These are phyloP conservation scores for Adelosebastes latens DNA, from an alignment of 2,797 vertebrate species.

Conservation along the genomic window DNA sequence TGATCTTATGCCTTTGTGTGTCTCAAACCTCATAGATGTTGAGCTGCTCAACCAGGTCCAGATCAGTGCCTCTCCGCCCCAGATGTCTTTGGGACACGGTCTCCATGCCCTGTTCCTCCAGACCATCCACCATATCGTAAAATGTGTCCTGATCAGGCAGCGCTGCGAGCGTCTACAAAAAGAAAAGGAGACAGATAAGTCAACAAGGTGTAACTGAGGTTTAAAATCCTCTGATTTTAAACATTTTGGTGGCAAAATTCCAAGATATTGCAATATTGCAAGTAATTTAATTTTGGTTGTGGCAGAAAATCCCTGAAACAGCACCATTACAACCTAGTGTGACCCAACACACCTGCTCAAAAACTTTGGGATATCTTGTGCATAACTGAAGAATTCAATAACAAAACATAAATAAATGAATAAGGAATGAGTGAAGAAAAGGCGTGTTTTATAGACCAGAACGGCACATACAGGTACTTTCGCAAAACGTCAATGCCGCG, in stretches of 20 bases:
- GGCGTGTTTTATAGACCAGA: background rate
- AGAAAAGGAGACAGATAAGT: background rate
- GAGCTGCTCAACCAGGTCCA: constrained; percentile 94
- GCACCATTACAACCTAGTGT: background rate
- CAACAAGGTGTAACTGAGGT: background rate
- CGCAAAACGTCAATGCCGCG: background rate
- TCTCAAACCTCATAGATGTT: constrained; percentile 93
- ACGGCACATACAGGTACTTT: background rate
- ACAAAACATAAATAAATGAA: background rate
- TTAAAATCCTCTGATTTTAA: background rate
- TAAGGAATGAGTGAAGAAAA: background rate
- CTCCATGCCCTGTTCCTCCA: constrained; percentile 95
- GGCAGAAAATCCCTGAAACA: background rate
- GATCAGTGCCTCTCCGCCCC: constrained; percentile 91
- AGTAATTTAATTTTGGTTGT: background rate
- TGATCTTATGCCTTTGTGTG: background rate
- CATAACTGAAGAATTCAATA: background rate
- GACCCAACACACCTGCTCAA: background rate
- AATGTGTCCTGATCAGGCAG: constrained; percentile 96
- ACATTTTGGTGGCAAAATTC: background rate
- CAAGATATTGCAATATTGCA: background rate
- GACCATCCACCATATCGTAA: constrained; percentile 93
- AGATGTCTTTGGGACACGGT: constrained; percentile 89
- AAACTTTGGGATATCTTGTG: background rate
- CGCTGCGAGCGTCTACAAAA: constrained; percentile 87